phyloP scores from a whole-genome alignment of 2,888 invertebrate genomes.

The Antitype chi region DNA sequence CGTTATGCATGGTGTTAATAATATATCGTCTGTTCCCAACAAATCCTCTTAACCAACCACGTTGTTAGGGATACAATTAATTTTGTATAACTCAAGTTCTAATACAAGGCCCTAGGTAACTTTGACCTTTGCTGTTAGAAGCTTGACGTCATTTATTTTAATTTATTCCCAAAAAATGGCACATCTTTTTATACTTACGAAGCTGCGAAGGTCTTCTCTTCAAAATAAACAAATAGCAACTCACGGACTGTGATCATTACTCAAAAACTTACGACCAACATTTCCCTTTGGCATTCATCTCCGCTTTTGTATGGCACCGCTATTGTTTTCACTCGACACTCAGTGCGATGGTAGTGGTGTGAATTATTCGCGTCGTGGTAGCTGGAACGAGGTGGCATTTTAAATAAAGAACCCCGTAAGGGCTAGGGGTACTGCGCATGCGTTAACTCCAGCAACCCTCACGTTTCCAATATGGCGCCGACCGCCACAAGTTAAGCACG shows the following conservation, averaged over 20 bases:
- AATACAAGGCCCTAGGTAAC: conserved; percentile 5
- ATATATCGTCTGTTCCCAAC: conserved; percentile 43
- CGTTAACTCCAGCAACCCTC: conserved; percentile 81
- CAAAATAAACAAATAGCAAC: conserved; percentile 59
- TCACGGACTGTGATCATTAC: conserved; percentile 43
- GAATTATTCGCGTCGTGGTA: conserved; percentile 65
- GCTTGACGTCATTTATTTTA: conserved; percentile 42
- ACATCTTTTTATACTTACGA: conserved; percentile 20
- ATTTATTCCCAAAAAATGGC: conserved; percentile 32
- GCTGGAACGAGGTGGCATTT: conserved; percentile 73
- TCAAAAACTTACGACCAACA: conserved; percentile 49
- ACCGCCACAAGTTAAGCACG: conserved; percentile 87
- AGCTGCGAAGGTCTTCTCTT: conserved; percentile 32
- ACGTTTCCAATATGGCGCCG: conserved; percentile 88
- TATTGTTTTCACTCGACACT: conserved; percentile 68
- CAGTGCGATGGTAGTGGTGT: conserved; percentile 62
- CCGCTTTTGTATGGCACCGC: conserved; percentile 63
- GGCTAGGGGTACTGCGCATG: conserved; percentile 83
- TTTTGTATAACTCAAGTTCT: conserved; percentile 28
- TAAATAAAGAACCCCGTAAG: conserved; percentile 75
- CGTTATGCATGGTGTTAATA: conserved; percentile 38
- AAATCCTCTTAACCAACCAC: conserved; percentile 40
- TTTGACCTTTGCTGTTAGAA: conserved; percentile 38
- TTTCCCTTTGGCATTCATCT: conserved; percentile 59
- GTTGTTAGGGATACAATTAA: conserved; percentile 38